Conservation (phyloP, 64 coral and sea anemone species). For the Astreopora myriophthalma region DNA sequence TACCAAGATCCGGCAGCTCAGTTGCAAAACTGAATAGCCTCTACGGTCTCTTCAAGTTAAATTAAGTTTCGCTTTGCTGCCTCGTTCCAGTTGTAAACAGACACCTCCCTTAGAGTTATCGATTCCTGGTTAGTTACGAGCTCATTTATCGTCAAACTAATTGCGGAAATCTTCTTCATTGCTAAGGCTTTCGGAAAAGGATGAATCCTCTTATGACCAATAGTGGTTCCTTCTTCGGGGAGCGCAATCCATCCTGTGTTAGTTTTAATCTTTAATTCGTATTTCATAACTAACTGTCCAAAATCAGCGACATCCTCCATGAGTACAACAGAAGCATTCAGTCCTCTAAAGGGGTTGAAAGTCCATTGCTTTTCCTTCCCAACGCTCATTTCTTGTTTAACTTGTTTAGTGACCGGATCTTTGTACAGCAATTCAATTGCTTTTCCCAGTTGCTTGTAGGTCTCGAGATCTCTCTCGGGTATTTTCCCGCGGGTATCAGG, state of each 20-base stretch:
- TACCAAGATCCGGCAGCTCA: too few species aligned
- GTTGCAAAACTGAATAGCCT: too few species aligned
- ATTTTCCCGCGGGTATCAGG: slow-evolving; percentile 61
- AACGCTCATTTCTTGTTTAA: neutral
- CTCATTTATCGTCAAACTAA: slow-evolving; percentile 17
- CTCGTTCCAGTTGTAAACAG: slow-evolving; percentile 64
- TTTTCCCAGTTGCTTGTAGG: slow-evolving; percentile 34
- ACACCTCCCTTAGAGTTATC: slow-evolving; percentile 26
- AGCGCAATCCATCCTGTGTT: neutral
- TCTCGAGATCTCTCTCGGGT: slow-evolving; percentile 35
- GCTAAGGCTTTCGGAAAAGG: slow-evolving; percentile 36
- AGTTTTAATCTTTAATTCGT: slow-evolving; percentile 22
- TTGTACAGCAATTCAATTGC: slow-evolving; percentile 55
- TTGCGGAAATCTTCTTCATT: neutral
- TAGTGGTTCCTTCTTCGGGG: slow-evolving; percentile 10
- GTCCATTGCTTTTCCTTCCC: slow-evolving; percentile 1
- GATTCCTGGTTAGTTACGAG: neutral
- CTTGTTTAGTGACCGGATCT: slow-evolving; percentile 3
- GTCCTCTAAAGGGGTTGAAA: neutral
- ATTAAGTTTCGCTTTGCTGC: slow-evolving; percentile 18
- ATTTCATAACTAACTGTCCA: slow-evolving; percentile 52
- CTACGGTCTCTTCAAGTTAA: neutral
- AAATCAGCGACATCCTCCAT: slow-evolving; percentile 45
- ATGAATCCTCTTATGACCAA: slow-evolving; percentile 72
- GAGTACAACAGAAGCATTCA: slow-evolving; percentile 49